Percentiles rank a stretch among this genome's conserved stretches.
These are phyloP conservation scores for Etheostoma perlongum DNA, from an alignment of 2,797 vertebrate species.

Conservation along the genomic window DNA sequence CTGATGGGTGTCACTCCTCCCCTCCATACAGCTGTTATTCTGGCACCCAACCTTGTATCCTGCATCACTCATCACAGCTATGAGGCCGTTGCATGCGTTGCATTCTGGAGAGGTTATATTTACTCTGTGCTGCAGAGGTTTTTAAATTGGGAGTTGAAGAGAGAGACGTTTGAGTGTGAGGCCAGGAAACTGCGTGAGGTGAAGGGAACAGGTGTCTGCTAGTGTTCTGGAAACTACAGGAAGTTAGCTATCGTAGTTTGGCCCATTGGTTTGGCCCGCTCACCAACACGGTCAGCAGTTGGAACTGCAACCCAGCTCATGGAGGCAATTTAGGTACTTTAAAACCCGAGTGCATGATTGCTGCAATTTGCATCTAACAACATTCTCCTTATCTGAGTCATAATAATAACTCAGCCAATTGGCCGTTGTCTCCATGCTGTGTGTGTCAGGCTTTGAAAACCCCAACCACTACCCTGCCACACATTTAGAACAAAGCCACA, in stretches of 20 bases:
- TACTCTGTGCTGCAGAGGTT: slow-evolving; percentile 32
- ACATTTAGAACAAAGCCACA: background rate
- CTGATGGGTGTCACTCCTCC: slow-evolving; percentile 21
- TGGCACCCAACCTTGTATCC: slow-evolving; percentile 42
- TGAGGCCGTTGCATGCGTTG: slow-evolving; percentile 28
- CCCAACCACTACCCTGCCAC: too few species aligned
- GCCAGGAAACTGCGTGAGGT: background rate
- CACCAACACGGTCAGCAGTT: background rate
- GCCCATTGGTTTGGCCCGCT: background rate
- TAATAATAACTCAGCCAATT: background rate
- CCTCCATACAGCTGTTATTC: slow-evolving; percentile 41
- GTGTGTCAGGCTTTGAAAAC: background rate
- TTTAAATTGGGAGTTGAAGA: background rate
- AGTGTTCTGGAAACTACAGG: background rate
- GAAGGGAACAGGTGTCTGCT: slow-evolving; percentile 4
- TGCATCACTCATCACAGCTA: slow-evolving; percentile 52
- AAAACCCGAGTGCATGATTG: background rate
- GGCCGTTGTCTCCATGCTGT: background rate
- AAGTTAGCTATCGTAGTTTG: background rate
- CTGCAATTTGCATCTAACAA: slow-evolving; percentile 1
- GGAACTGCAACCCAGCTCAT: background rate
- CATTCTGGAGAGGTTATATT: slow-evolving; percentile 64
- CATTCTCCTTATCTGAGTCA: background rate
- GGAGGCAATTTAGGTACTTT: background rate
- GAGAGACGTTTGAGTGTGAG: background rate